phyloP scores from a whole-genome alignment of 92 coral and sea anemone genomes.

The Muricea muricata region DNA sequence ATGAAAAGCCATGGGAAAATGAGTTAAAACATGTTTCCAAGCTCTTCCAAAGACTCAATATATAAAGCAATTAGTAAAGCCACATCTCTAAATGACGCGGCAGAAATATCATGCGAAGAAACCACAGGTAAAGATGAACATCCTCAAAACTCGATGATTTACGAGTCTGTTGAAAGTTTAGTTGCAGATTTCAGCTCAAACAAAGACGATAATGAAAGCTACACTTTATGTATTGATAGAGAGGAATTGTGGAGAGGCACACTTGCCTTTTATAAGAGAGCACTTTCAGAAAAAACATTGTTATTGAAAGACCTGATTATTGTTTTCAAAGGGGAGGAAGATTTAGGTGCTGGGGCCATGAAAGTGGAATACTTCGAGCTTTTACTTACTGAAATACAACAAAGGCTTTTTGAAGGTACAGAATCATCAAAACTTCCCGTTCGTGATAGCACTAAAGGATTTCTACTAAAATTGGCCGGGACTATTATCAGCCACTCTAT shows the following conservation, averaged over 20 bases:
- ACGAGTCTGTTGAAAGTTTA: background rate
- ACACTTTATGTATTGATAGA: constrained; percentile 54
- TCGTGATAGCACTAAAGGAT: constrained; percentile 62
- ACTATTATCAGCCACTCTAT: constrained; percentile 50
- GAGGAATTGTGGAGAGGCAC: constrained; percentile 65
- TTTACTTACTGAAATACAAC: constrained; percentile 51
- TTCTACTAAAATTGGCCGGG: constrained; percentile 56
- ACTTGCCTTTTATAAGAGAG: constrained; percentile 58
- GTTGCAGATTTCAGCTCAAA: constrained; percentile 1
- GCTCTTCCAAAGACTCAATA: constrained; percentile 10
- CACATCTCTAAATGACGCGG: constrained; percentile 47
- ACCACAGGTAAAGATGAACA: background rate
- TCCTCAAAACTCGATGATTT: constrained; percentile 3
- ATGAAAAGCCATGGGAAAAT: constrained; percentile 31
- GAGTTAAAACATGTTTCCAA: constrained; percentile 44
- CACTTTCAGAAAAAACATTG: constrained; percentile 36
- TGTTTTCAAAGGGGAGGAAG: constrained; percentile 66
- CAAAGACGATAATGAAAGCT: background rate
- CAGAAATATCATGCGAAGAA: constrained; percentile 42
- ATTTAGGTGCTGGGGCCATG: constrained; percentile 64
- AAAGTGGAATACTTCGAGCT: constrained; percentile 64
- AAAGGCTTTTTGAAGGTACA: constrained; percentile 53
- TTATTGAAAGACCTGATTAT: constrained; percentile 53
- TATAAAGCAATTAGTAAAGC: constrained; percentile 37
- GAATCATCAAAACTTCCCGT: constrained; percentile 55